Base-by-base conservation (phyloP, 2,888 invertebrate species). In the Hirtodrosophila confusa region DNA sequence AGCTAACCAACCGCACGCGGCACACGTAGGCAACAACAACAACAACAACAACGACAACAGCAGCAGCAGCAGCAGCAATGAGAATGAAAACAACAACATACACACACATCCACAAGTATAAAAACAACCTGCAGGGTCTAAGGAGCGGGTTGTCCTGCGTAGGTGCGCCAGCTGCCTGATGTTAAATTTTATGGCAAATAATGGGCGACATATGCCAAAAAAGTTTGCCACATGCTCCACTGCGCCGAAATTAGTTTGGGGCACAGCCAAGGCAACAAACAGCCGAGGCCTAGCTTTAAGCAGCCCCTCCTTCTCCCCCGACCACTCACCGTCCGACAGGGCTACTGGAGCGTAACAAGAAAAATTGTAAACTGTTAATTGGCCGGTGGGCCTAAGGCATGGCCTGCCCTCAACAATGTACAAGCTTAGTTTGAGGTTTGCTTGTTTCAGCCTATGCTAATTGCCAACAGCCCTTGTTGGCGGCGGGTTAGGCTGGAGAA, bases 131-230 rank as follows among this genome's bases (percentile, higher is more conserved):
- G 24, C 33, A 49, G 40, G 45, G 45, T 55, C 54, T 50, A 47
- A 36, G 27, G 29, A 43, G 48, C 53, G 35, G 36, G 31, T 8
- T 43, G 58, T 56, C 57, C 49, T 64, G 48, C 65, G 61, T 69
- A 71, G 82, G 61, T 65, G 73, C 44, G 58, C 60, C 73, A 65
- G 66, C 60, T 55, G 78, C 49, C 65, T 66, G 55, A 72, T 82
- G 78, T 75, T 80, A 77, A 78, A 86, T 83, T 84, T 75, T 75
- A 78, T 69, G 82, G 73, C 75, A 82, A 84, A 86, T 85, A 87
- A 82, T 79, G 83, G 85, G 76, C 67, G 77, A 75, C 87, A 87
- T 87, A 84, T 86, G 83, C 75, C 68, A 63, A 82, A 77, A 75
- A 85, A 86, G 69, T 80, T 85, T 85, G 58, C 67, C 71, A 57